Evolutionary conservation across 2,888 invertebrate species (phyloP).

Genomic region (Silvanus unidentatus): DNA sequence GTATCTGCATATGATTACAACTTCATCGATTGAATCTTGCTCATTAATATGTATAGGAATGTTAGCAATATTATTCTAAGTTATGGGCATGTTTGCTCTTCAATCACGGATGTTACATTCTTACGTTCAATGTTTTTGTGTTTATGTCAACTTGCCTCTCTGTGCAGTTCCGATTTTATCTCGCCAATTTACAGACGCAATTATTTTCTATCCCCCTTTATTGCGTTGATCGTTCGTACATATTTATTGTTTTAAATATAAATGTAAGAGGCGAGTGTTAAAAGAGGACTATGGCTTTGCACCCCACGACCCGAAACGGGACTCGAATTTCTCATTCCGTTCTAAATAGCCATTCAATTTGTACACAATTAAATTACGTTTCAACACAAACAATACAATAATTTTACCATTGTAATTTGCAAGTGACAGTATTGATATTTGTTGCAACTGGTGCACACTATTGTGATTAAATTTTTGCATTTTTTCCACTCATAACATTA

Average conservation of each 20-base stretch:
- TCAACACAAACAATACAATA: slow-evolving; percentile 1
- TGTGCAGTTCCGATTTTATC: no score
- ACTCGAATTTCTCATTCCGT: no score
- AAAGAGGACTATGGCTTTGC: no score
- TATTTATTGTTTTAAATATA: no score
- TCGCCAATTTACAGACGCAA: no score
- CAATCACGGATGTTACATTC: slow-evolving; percentile 6
- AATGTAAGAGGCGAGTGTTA: no score
- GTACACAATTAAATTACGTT: background rate
- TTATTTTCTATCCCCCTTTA: no score
- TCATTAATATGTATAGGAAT: slow-evolving; percentile 33
- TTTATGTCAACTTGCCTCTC: no score
- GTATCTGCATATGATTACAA: slow-evolving; percentile 33
- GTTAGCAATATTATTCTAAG: slow-evolving; percentile 20
- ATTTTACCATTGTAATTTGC: slow-evolving; percentile 1
- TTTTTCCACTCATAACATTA: background rate
- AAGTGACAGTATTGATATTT: slow-evolving; percentile 6
- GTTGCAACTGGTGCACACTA: slow-evolving; percentile 1
- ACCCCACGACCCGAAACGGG: no score
- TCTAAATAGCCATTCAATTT: no score
- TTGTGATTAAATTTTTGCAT: background rate
- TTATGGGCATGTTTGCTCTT: slow-evolving; percentile 16
- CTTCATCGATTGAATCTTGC: slow-evolving; percentile 30
- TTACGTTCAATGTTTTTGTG: slow-evolving; percentile 3
- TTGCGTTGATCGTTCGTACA: no score